Conservation (phyloP, 1,140 invertebrate genomes). For the Panonychus citri region DNA sequence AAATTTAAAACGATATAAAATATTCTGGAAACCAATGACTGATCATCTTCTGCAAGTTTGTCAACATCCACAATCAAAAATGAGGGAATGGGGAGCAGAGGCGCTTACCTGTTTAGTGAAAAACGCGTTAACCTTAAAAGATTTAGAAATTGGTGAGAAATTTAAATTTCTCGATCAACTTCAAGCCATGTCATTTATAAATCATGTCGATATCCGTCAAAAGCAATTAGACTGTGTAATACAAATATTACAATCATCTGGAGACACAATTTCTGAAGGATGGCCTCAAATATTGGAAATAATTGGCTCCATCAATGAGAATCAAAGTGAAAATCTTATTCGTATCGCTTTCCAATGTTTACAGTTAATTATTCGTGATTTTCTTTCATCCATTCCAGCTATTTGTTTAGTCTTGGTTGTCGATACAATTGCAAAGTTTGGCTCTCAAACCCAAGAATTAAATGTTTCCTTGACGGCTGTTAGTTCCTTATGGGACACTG, state of each 20-base stretch:
- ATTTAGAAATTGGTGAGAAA: not conserved
- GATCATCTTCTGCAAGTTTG: slow-evolving; percentile 78
- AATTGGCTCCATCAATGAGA: slow-evolving; percentile 72
- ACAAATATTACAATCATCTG: slow-evolving; percentile 70
- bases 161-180: slow-evolving; percentile 22
- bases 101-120: slow-evolving; percentile 83
- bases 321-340: slow-evolving; percentile 75
- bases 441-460: slow-evolving; percentile 80
- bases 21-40: slow-evolving; percentile 86
- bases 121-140: slow-evolving; percentile 61
- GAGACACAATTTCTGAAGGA: slow-evolving; percentile 58
- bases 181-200: slow-evolving; percentile 59
- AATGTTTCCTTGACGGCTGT: slow-evolving; percentile 97
- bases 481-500: slow-evolving; percentile 92
- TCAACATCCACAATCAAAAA: slow-evolving; percentile 74
- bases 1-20: slow-evolving; percentile 74
- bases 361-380: slow-evolving; percentile 89
- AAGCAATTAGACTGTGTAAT: slow-evolving; percentile 83
- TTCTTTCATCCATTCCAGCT: slow-evolving; percentile 63
- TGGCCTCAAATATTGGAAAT: slow-evolving; percentile 86
- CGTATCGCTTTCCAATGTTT: slow-evolving; percentile 84
- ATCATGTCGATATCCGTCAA: slow-evolving; percentile 71
- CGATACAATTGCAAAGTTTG: slow-evolving; percentile 84
- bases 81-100: slow-evolving; percentile 93
- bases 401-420: slow-evolving; percentile 67